Percentiles rank a stretch among this genome's conserved stretches.
These are phyloP conservation scores for Phylloscopus trochiloides DNA, from an alignment of 2,113 vertebrate genomes.

Conservation along the genomic window DNA sequence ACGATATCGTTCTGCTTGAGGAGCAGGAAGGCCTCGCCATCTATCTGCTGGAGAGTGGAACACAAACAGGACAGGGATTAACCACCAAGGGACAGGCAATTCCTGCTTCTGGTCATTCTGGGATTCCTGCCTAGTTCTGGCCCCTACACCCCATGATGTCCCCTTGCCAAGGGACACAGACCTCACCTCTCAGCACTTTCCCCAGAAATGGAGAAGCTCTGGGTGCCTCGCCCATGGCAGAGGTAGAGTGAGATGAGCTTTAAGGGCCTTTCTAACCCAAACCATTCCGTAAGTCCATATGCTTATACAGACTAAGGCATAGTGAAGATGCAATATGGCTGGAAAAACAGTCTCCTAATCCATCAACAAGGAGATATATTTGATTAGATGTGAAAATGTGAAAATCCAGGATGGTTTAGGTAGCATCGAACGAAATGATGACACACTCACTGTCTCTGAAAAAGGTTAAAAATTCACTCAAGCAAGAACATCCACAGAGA, in stretches of 20 bases:
- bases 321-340: background rate
- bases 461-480: background rate
- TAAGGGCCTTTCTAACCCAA: background rate
- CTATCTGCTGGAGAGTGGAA: constrained; percentile 82
- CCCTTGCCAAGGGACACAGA: background rate
- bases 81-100: background rate
- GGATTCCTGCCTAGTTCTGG: background rate
- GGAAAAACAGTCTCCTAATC: background rate
- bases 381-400: background rate
- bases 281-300: background rate
- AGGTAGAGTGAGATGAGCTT: background rate
- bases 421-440: background rate
- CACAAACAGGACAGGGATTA: background rate
- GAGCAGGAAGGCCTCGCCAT: constrained; percentile 90
- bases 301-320: background rate
- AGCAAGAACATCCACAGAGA: background rate
- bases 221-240: background rate
- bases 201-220: background rate
- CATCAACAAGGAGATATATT: background rate
- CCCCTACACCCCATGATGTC: background rate
- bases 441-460: background rate
- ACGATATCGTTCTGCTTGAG: constrained; percentile 90
- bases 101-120: background rate
- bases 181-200: background rate
- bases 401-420: background rate